Base-by-base conservation (phyloP, 2,888 invertebrate species). In the Nemotelus pantherinus region DNA sequence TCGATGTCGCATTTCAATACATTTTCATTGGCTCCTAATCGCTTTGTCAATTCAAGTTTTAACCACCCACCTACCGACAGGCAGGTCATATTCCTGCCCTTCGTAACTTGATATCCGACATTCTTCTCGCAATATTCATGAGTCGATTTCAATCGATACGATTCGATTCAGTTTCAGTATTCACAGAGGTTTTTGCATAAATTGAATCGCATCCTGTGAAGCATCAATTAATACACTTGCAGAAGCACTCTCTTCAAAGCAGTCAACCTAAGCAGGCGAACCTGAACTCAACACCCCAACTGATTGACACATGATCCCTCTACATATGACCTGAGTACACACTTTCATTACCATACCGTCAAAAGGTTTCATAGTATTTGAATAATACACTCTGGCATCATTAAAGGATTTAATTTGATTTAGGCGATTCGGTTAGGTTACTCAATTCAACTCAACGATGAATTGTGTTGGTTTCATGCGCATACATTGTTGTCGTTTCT, bases 281-380 rank as follows among this genome's bases (percentile, higher is more conserved):
- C 25, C 25, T 39, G 58, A 58, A n/a, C 58, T 58, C 58, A 58
- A 68, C 6, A 63, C 43, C 63, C 5, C n/a, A n/a, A 68, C 53
- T 48, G 68, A 68, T 68, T 68, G 68, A 50, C 68, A 68, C 68
- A 50, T 68, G 68, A 68, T 50, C 44, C 68, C 53, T 63, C 43
- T 63, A 3, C 63, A 10, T 45, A 10, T 55, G 39, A 44, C 55
- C 9, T 43, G 50, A 60, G 60, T 53, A 44, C 63, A 74, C 48
- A 74, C 74, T 74, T 60, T 74, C 74, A 63, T 60, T 60, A 74
- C 57, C 60, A 74, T 48, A 60, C 48, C 60, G 41, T 60, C 5
- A 60, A 74, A 74, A 74, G 74, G 60, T 74, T 74, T 74, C 74
- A 70, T 74, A 57, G n/a, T 39, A 74, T 60, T 74, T 74, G 74